Conservation (phyloP, 2,797 vertebrate genomes). For the Hyperoplus lanceolatus region DNA sequence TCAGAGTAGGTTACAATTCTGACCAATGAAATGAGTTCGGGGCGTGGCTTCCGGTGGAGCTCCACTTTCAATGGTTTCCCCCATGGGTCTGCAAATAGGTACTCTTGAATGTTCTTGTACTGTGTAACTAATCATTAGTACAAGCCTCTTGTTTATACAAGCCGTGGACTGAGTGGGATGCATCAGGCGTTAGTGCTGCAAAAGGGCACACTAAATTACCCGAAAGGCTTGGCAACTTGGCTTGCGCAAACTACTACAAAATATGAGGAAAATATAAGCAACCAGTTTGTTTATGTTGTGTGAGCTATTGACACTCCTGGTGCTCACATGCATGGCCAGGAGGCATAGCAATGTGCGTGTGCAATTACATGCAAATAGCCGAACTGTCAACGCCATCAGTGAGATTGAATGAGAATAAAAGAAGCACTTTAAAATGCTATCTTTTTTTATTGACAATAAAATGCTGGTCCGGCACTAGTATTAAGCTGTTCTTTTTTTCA, state of each 20-base stretch:
- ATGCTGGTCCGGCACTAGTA: slow-evolving; percentile 50
- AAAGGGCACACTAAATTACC: slow-evolving; percentile 34
- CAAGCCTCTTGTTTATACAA: slow-evolving; percentile 17
- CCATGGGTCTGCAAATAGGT: too few relatives aligned
- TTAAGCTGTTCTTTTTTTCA: slow-evolving; percentile 63
- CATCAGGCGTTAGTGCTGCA: slow-evolving; percentile 6
- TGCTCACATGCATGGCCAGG: slow-evolving; percentile 34
- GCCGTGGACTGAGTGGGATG: slow-evolving; percentile 7
- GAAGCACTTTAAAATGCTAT: slow-evolving; percentile 62
- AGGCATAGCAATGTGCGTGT: slow-evolving; percentile 23
- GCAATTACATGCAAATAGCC: slow-evolving; percentile 75
- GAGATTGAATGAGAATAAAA: slow-evolving; percentile 70
- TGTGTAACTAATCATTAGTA: slow-evolving; percentile 8
- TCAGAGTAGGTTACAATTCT: too few relatives aligned
- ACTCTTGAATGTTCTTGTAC: slow-evolving; percentile 18
- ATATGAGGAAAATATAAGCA: slow-evolving; percentile 27
- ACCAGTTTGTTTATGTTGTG: slow-evolving; percentile 32
- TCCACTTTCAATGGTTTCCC: too few relatives aligned
- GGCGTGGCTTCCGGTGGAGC: too few relatives aligned
- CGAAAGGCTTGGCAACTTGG: neutral
- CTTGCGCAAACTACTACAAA: slow-evolving; percentile 13
- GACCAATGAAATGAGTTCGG: too few relatives aligned
- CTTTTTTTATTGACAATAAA: slow-evolving; percentile 77
- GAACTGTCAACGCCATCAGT: slow-evolving; percentile 61
- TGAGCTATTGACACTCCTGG: slow-evolving; percentile 36